Conservation (phyloP, 1,140 invertebrate species). For the Atopsyche davidsoni region DNA sequence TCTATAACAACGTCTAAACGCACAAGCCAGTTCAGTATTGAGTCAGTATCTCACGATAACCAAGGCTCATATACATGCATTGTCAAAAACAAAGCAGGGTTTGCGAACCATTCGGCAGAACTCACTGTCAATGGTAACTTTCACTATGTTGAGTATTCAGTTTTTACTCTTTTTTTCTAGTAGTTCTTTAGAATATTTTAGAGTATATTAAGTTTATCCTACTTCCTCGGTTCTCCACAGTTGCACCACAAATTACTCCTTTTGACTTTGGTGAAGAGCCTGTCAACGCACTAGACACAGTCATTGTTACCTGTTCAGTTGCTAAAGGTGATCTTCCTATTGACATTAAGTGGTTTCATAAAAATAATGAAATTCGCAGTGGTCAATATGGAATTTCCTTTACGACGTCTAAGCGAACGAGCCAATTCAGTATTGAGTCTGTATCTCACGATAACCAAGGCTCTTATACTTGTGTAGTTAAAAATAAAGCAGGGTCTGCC, state of each 20-base stretch:
- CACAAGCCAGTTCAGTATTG: conserved; percentile 62
- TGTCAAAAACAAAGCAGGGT: conserved; percentile 60
- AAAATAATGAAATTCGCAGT: conserved; percentile 39
- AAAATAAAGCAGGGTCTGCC: conserved; percentile 56
- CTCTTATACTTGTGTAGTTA: conserved; percentile 66
- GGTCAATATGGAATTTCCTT: conserved; percentile 55
- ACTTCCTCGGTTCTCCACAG: conserved; percentile 37
- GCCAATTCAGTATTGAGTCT: conserved; percentile 62
- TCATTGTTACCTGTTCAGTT: conserved; percentile 57
- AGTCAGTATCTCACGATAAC: conserved; percentile 60
- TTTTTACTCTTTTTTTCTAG: background rate
- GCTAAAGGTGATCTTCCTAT: conserved; percentile 70
- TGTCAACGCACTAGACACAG: conserved; percentile 53
- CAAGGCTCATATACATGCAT: conserved; percentile 69
- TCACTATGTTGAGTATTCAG: background rate
- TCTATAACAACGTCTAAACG: conserved; percentile 57
- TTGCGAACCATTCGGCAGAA: conserved; percentile 55
- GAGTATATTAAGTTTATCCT: conserved; percentile 18
- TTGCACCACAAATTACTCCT: conserved; percentile 60
- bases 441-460: conserved; percentile 64
- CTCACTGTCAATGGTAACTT: conserved; percentile 61
- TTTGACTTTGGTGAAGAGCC: conserved; percentile 59
- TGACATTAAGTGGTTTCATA: conserved; percentile 60
- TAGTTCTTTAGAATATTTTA: background rate
- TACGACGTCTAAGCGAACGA: conserved; percentile 56